A percentile compares a stretch with the other conserved stretches of the same genome.
Evolutionary conservation across 1,140 invertebrate species (phyloP).

Genomic region (Leptopilina boulardi): DNA sequence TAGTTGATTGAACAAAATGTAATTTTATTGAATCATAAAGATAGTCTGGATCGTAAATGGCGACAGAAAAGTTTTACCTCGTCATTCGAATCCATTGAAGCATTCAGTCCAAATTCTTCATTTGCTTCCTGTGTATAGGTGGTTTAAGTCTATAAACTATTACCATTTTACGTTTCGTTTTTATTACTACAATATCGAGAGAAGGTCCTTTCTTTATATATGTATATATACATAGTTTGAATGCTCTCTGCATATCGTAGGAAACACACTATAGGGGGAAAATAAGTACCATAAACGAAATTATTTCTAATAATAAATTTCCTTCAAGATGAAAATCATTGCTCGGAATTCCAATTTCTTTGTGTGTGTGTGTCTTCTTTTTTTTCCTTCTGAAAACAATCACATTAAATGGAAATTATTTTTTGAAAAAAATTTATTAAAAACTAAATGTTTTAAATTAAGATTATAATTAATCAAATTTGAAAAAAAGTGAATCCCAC

Average conservation of each 20-base stretch:
- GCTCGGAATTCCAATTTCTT: background rate
- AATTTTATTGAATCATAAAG: slow-evolving; percentile 27
- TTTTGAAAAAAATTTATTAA: too few relatives aligned
- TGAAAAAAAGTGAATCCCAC: too few relatives aligned
- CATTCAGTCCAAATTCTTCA: slow-evolving; percentile 27
- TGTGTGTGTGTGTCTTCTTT: background rate
- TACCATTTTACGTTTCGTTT: slow-evolving; percentile 13
- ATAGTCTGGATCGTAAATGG: background rate
- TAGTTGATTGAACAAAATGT: slow-evolving; percentile 3
- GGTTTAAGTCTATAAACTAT: slow-evolving; percentile 25
- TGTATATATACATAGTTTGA: background rate
- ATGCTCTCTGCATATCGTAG: background rate
- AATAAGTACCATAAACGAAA: slow-evolving; percentile 25
- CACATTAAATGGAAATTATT: background rate
- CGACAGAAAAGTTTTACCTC: slow-evolving; percentile 24
- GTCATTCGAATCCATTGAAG: slow-evolving; percentile 14
- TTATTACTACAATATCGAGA: slow-evolving; percentile 7
- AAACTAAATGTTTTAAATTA: too few relatives aligned
- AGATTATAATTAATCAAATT: too few relatives aligned
- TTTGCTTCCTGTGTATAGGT: slow-evolving; percentile 20
- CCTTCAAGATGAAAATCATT: background rate
- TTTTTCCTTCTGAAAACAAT: background rate
- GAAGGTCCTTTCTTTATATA: background rate
- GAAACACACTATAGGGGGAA: slow-evolving; percentile 20
- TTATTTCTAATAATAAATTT: slow-evolving; percentile 25